These are phyloP conservation scores for Cyprinella venusta DNA, from an alignment of 2,797 vertebrate genomes.

Conservation along the genomic window DNA sequence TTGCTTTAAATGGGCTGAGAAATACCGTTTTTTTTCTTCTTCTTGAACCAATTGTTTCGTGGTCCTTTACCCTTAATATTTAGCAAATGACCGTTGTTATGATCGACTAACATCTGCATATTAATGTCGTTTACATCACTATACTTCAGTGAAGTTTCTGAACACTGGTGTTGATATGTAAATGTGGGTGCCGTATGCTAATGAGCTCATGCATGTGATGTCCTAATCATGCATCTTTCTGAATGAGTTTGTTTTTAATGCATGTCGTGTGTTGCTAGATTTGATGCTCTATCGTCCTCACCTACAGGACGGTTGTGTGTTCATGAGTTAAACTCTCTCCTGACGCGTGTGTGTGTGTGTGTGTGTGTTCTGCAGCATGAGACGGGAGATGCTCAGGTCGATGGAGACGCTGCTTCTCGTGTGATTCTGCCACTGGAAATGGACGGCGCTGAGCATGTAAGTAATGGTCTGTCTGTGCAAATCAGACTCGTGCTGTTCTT, in stretches of 20 bases:
- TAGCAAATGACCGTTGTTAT: neutral
- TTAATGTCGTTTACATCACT: neutral
- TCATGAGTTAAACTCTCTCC: neutral
- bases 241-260: neutral
- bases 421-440: constrained; percentile 31
- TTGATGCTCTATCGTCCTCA: neutral
- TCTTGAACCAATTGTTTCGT: neutral
- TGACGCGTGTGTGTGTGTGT: constrained; percentile 10
- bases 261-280: neutral
- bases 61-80: neutral
- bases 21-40: neutral
- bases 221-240: neutral
- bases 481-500: neutral
- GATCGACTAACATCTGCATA: neutral
- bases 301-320: neutral
- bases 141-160: neutral
- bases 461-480: neutral
- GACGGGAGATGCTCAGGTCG: neutral
- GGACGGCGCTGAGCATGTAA: constrained; percentile 53
- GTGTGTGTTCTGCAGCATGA: constrained; percentile 29
- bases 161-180: neutral
- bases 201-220: neutral
- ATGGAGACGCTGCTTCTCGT: neutral
- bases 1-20: neutral
- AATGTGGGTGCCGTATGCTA: neutral